Percentiles rank a stretch among this genome's conserved stretches.
phyloP scores from a whole-genome alignment of 2,888 invertebrate species.

The Rutpela maculata region DNA sequence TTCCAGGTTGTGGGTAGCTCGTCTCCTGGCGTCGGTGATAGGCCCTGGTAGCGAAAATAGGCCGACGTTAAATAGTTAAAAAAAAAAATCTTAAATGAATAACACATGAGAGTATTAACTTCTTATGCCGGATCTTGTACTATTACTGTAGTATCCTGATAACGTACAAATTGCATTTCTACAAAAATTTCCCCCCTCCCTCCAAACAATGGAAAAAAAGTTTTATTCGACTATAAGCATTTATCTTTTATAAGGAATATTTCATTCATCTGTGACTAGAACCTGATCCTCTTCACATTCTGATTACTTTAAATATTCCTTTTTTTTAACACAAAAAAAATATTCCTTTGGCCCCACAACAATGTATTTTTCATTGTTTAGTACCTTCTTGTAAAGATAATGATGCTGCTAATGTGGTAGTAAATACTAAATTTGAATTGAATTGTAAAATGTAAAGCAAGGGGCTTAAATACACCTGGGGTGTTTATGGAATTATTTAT shows the following conservation, averaged over 20 bases:
- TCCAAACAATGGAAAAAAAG: no score
- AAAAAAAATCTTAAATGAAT: no score
- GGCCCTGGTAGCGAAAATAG: no score
- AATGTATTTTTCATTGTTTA: conserved; percentile 36
- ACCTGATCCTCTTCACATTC: not conserved
- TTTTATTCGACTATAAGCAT: no score
- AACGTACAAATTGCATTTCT: no score
- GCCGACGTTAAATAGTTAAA: no score
- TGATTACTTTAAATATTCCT: conserved; percentile 4
- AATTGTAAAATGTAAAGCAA: conserved; percentile 34
- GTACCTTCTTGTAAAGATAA: conserved; percentile 19
- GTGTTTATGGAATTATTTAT: conserved; percentile 33
- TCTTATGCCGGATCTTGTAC: no score
- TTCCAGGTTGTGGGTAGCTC: no score
- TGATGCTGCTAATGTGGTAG: conserved; percentile 26
- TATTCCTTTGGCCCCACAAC: conserved; percentile 12
- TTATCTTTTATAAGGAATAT: not conserved
- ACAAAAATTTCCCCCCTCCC: no score
- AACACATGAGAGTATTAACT: no score
- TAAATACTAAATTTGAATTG: conserved; percentile 33
- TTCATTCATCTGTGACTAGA: not conserved
- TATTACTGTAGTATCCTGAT: no score
- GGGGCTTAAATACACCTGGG: conserved; percentile 28
- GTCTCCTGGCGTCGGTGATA: no score
- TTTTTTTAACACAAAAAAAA: not conserved